A percentile compares a stretch with the other conserved stretches of the same genome.
Evolutionary conservation across 2,888 invertebrate genomes (phyloP).

Genomic region (Dusona sp.): DNA sequence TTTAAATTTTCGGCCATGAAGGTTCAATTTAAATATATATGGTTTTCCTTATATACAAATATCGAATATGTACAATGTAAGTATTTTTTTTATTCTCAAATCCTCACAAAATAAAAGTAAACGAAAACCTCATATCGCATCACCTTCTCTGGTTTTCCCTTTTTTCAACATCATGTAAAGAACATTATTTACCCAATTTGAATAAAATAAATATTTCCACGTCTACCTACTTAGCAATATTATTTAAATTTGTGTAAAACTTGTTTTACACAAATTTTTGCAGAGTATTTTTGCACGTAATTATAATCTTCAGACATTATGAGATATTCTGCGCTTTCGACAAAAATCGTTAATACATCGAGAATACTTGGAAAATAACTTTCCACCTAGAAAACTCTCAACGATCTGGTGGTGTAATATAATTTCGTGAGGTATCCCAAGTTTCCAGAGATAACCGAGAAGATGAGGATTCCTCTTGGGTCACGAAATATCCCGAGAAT

Average conservation of each 20-base stretch:
- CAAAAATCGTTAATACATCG: not conserved
- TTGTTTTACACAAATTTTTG: too few species aligned
- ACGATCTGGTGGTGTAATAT: constrained; percentile 3
- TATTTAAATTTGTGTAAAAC: too few species aligned
- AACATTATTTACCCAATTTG: too few species aligned
- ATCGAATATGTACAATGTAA: not conserved
- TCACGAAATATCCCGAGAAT: constrained; percentile 14
- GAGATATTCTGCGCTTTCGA: not conserved
- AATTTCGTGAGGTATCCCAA: constrained; percentile 11
- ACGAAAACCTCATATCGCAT: too few species aligned
- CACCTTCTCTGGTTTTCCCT: not conserved
- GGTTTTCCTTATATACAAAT: not conserved
- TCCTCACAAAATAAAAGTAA: too few species aligned
- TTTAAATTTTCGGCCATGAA: too few species aligned
- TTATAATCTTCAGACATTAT: not conserved
- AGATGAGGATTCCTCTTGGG: not conserved
- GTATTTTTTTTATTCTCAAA: too few species aligned
- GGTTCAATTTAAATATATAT: not conserved
- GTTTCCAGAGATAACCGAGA: constrained; percentile 13
- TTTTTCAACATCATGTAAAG: not conserved
- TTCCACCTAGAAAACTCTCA: constrained; percentile 1
- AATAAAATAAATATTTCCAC: too few species aligned
- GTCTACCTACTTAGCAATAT: too few species aligned
- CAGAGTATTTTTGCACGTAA: not conserved
- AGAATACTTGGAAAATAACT: constrained; percentile 11